phyloP scores from a whole-genome alignment of 2,797 vertebrate genomes.

The Chaetophractus vellerosus region DNA sequence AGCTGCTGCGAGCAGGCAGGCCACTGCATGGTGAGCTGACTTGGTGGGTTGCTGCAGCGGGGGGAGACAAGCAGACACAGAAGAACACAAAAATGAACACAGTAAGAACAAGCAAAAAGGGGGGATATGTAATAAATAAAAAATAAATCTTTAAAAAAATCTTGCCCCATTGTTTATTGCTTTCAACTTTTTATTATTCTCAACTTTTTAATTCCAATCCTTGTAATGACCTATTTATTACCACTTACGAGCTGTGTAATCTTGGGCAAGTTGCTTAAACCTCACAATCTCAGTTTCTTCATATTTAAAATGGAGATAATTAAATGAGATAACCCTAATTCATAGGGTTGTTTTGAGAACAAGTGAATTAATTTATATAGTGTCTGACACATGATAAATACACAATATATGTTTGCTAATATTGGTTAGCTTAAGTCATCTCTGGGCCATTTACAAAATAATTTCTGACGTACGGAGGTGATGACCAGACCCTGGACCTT shows the following conservation, averaged over 20 bases:
- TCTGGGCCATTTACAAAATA: background rate
- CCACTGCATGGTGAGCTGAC: no score
- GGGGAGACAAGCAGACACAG: no score
- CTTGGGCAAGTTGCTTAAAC: background rate
- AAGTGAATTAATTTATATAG: background rate
- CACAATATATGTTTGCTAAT: conserved; percentile 14
- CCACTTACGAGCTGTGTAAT: no score
- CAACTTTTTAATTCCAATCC: background rate
- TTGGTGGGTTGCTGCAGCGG: no score
- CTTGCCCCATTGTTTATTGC: no score
- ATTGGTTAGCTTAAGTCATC: conserved; percentile 20
- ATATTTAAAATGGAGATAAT: conserved; percentile 25
- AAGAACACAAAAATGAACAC: no score
- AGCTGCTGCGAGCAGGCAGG: no score
- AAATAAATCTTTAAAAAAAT: no score
- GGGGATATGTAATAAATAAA: no score
- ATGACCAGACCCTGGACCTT: background rate
- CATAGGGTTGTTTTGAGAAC: background rate
- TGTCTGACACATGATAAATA: background rate
- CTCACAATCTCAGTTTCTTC: background rate
- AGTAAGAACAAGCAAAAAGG: no score
- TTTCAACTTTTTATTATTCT: conserved; percentile 11
- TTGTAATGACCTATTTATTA: conserved; percentile 23
- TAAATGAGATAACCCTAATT: background rate
- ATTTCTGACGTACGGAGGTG: background rate